Evolutionary conservation across 1,140 invertebrate genomes (phyloP), one percentile per base, ranked within the genome.

Genomic region (Muscidifurax raptorellus): DNA sequence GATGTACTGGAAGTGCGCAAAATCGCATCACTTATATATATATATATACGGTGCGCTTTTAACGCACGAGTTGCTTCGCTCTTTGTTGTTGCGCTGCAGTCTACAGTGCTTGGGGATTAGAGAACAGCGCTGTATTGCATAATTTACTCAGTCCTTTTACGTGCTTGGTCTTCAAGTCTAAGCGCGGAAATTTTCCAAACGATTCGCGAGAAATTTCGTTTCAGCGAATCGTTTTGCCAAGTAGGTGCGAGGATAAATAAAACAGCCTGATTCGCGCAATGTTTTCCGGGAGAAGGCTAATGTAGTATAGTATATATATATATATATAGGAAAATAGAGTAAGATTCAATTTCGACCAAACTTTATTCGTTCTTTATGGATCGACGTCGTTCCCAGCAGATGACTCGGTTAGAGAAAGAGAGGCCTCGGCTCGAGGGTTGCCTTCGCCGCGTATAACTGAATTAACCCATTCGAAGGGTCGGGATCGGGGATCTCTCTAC

Each of bases 401-500:
- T 78, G 74, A 78, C 84, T 82, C 30, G 87, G 80, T 69, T 86
- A 82, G 86, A 72, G 90, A 64, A 86, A 88, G 83, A 86, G 86
- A 74, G 59, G 52, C 81, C 4, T 59, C 6, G 36, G 27, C 30
- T 75, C n/a, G 67, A 86, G 80, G 84, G 84, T 85, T 76, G 59
- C 32, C 64, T 82, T 64, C 22, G 18, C 36, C 44, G 84, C n/a
- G n/a, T n/a, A n/a, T 82, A 82, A 85, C 84, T 72, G 88, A 90
- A 91, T 91, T 91, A 91, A 91, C 88, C 90, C 90, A 90, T 91
- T 90, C 74, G 83, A 82, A 85, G 87, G 86, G 86, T 86, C 78
- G 85, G 87, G 86, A 47, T 59, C 25, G 72, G 72, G n/a, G 13
- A 0, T 77, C 22, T 76, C 72, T 76, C 36, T 12, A 10, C 12